A percentile compares a stretch with the other conserved stretches of the same genome.
Evolutionary conservation across 2,797 vertebrate genomes (phyloP).

Genomic region (Amniataba percoides): DNA sequence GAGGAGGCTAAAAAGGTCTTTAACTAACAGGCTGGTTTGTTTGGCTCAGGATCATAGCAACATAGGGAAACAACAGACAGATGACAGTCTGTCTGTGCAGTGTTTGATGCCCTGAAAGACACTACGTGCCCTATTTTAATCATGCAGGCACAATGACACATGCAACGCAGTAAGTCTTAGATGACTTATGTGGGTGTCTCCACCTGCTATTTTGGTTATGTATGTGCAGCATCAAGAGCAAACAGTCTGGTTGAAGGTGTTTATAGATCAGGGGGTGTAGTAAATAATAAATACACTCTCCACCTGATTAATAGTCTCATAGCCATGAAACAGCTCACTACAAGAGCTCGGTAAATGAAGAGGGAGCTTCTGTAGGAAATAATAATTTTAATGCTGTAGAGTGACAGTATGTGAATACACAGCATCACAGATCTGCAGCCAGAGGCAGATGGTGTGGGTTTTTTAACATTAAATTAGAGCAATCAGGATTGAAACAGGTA

Average conservation of each 20-base stretch:
- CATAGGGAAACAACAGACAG: constrained; percentile 17
- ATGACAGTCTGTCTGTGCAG: background rate
- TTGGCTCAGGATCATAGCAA: constrained; percentile 30
- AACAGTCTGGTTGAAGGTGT: background rate
- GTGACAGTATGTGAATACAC: no score
- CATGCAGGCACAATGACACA: no score
- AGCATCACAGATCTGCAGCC: no score
- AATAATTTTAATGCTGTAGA: no score
- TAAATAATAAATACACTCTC: background rate
- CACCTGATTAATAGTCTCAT: background rate
- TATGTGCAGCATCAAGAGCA: no score
- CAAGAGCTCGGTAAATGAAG: background rate
- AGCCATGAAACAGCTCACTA: background rate
- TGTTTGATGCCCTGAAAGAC: background rate
- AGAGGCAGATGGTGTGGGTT: background rate
- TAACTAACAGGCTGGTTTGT: constrained; percentile 8
- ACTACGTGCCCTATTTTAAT: no score
- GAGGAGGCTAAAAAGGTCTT: background rate
- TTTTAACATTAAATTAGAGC: background rate
- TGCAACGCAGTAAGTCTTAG: no score
- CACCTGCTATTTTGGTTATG: no score
- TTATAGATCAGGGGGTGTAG: background rate
- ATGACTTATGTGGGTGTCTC: no score
- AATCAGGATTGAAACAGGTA: background rate
- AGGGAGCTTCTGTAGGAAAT: background rate